phyloP scores from a whole-genome alignment of 2,113 vertebrate species.

The Austrofundulus limnaeus region DNA sequence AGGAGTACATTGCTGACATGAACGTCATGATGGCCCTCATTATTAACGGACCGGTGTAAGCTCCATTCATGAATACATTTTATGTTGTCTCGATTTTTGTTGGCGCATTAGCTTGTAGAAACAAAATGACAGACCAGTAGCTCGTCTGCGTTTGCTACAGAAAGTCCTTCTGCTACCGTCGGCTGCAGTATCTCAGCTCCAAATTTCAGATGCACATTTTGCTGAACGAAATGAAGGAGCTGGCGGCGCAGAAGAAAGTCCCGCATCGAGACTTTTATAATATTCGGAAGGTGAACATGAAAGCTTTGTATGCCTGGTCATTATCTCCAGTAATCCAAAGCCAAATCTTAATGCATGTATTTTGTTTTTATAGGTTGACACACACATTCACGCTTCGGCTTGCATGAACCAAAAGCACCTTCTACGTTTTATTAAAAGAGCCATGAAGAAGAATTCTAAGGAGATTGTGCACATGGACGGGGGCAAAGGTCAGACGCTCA shows the following conservation, averaged over 20 bases:
- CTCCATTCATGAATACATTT: neutral
- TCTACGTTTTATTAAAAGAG: constrained; percentile 93
- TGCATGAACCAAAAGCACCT: constrained; percentile 99
- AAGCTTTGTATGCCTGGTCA: constrained; percentile 8
- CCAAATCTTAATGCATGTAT: neutral
- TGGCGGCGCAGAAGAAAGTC: constrained; percentile 96
- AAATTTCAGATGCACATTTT: constrained; percentile 99
- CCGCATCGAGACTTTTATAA: constrained; percentile 98
- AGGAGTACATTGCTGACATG: constrained; percentile 96
- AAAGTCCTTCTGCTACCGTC: constrained; percentile 98
- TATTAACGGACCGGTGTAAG: constrained; percentile 97
- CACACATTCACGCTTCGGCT: constrained; percentile 96
- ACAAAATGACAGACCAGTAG: neutral
- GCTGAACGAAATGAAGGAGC: constrained; percentile 97
- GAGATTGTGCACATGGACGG: constrained; percentile 91
- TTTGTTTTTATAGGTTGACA: constrained; percentile 87
- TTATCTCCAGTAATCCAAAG: neutral
- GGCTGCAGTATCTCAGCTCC: constrained; percentile 95
- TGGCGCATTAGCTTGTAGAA: neutral
- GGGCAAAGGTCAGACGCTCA: constrained; percentile 91
- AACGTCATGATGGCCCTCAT: constrained; percentile 98
- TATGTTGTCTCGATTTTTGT: neutral
- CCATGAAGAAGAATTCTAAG: constrained; percentile 92
- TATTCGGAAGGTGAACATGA: constrained; percentile 88
- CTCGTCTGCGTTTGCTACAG: constrained; percentile 67